A percentile compares a stretch with the other conserved stretches of the same genome.
Conservation (phyloP, 2,888 invertebrate species). For the Agrotis clavis region DNA sequence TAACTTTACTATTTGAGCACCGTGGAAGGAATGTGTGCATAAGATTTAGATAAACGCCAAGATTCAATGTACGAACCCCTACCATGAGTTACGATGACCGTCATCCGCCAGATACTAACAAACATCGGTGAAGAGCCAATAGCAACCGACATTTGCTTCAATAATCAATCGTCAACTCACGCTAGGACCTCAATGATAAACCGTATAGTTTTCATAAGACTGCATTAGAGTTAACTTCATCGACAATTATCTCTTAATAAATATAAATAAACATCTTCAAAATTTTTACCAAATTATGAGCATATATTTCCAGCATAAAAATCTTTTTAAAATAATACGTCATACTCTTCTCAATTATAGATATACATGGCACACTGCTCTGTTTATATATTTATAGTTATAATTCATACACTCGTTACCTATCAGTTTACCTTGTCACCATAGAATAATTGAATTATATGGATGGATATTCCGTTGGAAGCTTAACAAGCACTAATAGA, state of each 20-base stretch:
- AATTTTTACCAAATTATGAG: constrained; percentile 90
- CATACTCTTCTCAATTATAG: constrained; percentile 86
- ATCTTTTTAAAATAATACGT: constrained; percentile 86
- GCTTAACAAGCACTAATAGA: constrained; percentile 86
- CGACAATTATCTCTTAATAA: constrained; percentile 84
- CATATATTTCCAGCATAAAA: constrained; percentile 90
- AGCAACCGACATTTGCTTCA: constrained; percentile 19
- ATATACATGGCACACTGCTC: constrained; percentile 90
- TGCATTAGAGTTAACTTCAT: constrained; percentile 77
- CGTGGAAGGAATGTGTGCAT: constrained; percentile 93
- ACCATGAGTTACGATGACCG: constrained; percentile 42
- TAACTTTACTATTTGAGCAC: constrained; percentile 91
- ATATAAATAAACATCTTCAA: constrained; percentile 90
- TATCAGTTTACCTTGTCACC: constrained; percentile 90
- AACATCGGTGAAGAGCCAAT: constrained; percentile 37
- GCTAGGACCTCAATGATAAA: constrained; percentile 61
- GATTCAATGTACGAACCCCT: constrained; percentile 61
- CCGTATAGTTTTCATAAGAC: constrained; percentile 82
- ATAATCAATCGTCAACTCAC: constrained; percentile 58
- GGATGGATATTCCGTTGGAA: constrained; percentile 89
- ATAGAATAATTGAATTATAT: constrained; percentile 91
- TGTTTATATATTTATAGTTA: constrained; percentile 84
- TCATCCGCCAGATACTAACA: constrained; percentile 4
- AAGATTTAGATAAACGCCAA: constrained; percentile 79
- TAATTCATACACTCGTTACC: constrained; percentile 83